phyloP scores from a whole-genome alignment of 2,797 vertebrate genomes.

The Spea hammondii region DNA sequence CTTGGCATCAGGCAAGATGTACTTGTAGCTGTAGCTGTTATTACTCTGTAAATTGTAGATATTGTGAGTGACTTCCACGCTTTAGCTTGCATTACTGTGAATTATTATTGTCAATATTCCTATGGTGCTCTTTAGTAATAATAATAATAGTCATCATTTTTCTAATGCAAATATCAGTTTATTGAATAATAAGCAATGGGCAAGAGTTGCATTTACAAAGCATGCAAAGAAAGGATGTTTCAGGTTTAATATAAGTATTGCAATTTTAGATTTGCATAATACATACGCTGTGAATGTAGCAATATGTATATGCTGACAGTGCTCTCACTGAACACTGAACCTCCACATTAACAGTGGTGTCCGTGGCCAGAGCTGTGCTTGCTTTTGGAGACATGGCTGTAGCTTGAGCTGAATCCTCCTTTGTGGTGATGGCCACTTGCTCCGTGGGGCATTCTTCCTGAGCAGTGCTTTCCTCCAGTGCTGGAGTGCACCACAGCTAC shows the following conservation, averaged over 20 bases:
- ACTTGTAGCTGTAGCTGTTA: too few species aligned
- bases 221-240: neutral
- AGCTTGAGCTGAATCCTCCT: neutral
- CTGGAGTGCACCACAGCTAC: constrained; percentile 18
- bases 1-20: too few species aligned
- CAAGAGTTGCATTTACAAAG: neutral
- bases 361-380: neutral
- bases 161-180: neutral
- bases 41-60: too few species aligned
- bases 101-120: too few species aligned
- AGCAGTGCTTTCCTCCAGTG: constrained; percentile 14
- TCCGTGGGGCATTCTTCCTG: neutral
- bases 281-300: neutral
- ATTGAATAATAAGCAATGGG: neutral
- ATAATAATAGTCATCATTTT: too few species aligned
- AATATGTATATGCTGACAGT: neutral
- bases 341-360: neutral
- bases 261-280: neutral
- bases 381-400: neutral
- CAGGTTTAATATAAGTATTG: neutral
- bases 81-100: too few species aligned
- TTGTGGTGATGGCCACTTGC: constrained; percentile 7
- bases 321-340: neutral
- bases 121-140: too few species aligned
- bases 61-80: too few species aligned